Conservation (phyloP, 2,113 vertebrate species). For the Hippocampus mohnikei region DNA sequence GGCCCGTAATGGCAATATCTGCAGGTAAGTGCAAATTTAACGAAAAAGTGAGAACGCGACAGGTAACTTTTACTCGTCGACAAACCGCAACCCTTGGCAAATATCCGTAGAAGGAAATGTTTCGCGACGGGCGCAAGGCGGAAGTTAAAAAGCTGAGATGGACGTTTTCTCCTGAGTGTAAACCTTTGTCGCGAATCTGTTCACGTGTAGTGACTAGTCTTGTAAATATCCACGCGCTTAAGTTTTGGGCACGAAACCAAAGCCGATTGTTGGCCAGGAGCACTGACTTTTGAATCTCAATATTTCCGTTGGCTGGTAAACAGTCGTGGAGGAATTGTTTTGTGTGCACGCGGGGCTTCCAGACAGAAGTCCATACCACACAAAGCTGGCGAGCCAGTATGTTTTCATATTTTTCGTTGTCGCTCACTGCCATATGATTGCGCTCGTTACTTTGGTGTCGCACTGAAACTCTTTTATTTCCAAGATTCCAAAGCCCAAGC, state of each 20-base stretch:
- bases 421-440: background rate
- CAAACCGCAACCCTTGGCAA: background rate
- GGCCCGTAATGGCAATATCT: conserved; percentile 39
- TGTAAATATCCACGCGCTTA: background rate
- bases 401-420: background rate
- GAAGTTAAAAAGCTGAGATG: background rate
- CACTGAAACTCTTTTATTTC: background rate
- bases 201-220: background rate
- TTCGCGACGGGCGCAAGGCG: background rate
- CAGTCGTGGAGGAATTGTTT: background rate
- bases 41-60: accelerated
- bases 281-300: background rate
- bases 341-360: background rate
- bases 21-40: conserved; percentile 54
- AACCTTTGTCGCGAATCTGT: background rate
- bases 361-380: background rate
- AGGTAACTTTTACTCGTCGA: background rate
- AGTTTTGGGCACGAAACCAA: background rate
- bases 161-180: background rate
- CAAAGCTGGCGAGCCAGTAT: background rate
- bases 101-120: background rate
- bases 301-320: background rate
- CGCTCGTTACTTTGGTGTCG: background rate
- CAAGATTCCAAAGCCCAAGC: background rate
- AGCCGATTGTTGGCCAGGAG: background rate